Conservation (phyloP, 2,888 invertebrate genomes). For the Ectemnius lituratus region DNA sequence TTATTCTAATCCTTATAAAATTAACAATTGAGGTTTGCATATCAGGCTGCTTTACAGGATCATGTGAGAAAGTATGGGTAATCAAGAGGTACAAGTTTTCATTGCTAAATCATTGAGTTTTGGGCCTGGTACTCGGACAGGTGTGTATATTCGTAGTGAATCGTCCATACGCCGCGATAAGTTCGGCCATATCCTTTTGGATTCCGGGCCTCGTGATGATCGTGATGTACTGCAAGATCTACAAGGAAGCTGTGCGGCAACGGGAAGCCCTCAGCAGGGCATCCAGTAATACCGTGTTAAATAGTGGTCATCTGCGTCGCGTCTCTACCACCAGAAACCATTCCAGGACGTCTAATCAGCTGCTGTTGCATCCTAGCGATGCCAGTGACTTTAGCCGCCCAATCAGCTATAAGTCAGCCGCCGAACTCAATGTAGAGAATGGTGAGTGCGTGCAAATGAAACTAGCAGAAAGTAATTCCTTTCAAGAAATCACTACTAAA, state of each 20-base stretch:
- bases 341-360: constrained; percentile 72
- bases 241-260: constrained; percentile 89
- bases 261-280: constrained; percentile 89
- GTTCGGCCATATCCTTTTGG: constrained; percentile 95
- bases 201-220: constrained; percentile 95
- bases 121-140: constrained; percentile 40
- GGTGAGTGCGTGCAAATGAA: constrained; percentile 79
- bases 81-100: too few relatives aligned
- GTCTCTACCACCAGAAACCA: constrained; percentile 85
- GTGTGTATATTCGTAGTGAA: constrained; percentile 91
- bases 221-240: constrained; percentile 92
- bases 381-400: constrained; percentile 67
- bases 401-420: constrained; percentile 80
- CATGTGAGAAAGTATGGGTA: too few relatives aligned
- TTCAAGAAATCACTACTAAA: too few relatives aligned
- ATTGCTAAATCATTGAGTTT: too few relatives aligned
- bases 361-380: constrained; percentile 70
- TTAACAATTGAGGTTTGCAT: too few relatives aligned
- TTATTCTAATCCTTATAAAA: too few relatives aligned
- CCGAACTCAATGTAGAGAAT: constrained; percentile 84
- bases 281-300: constrained; percentile 89
- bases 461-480: too few relatives aligned
- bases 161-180: constrained; percentile 90
- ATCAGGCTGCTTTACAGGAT: too few relatives aligned
- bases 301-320: constrained; percentile 90